A percentile compares a stretch with the other conserved stretches of the same genome.
These are phyloP conservation scores for Caenorhabditis doughertyi DNA, from an alignment of 2,888 invertebrate species.

Conservation along the genomic window DNA sequence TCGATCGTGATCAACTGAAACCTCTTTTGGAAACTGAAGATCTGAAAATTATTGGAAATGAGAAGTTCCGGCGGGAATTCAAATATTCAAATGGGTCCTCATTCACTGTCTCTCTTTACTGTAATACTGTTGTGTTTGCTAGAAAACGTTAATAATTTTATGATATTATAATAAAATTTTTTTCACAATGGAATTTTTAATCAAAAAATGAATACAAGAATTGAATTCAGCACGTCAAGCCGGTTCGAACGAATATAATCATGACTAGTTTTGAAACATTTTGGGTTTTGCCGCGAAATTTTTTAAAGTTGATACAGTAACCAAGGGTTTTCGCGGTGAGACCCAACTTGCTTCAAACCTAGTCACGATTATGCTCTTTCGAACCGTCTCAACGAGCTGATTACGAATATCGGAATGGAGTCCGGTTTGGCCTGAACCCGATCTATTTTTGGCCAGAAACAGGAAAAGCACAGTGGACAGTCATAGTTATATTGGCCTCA, in stretches of 20 bases:
- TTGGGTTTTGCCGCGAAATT: background rate
- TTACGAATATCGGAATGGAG: background rate
- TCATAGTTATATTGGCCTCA: constrained; percentile 66
- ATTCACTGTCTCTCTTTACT: too few species aligned
- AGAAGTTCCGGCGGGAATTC: background rate
- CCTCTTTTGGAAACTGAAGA: background rate
- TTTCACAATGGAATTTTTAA: too few species aligned
- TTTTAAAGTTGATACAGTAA: background rate
- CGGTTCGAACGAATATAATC: constrained; percentile 9
- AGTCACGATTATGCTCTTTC: background rate
- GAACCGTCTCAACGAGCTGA: background rate
- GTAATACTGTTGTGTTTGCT: too few species aligned
- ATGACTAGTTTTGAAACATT: background rate
- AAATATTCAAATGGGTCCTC: background rate
- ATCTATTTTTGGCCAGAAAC: background rate
- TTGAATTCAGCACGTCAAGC: background rate
- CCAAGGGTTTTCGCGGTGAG: background rate
- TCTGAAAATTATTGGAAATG: background rate
- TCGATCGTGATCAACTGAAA: background rate
- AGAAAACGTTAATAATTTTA: too few species aligned
- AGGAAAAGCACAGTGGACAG: constrained; percentile 76
- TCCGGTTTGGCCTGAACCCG: too few species aligned
- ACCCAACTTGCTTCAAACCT: background rate
- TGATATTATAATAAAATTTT: too few species aligned
- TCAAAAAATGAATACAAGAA: background rate